Base-by-base conservation (phyloP, 2,888 invertebrate species). In the Troides oblongomaculatus region DNA sequence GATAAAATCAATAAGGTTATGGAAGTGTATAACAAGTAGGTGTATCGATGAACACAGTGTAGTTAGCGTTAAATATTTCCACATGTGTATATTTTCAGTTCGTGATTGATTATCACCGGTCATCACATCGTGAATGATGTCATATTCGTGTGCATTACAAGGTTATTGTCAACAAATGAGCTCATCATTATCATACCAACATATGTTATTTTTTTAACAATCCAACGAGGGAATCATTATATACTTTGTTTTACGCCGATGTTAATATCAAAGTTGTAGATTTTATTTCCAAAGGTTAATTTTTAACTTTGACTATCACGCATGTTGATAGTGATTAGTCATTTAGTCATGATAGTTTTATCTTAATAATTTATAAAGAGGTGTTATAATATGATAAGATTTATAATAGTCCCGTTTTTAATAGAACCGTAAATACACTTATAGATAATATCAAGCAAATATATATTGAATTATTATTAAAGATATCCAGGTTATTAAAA, bases 91-190 rank as follows among this genome's bases (percentile, higher is more conserved):
- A 79, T 81, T 76, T 78, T 77, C 79, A 77, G 75, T 79, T 82
- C 78, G 74, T 81, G 80, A 79, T 80, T 81, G 80, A 83, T 84
- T 83, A 83, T 74, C 73, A 76, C 74, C 70, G 72, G 72, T 74
- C 73, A 73, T 82, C 81, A 78, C 77, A 76, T 74, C 67, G 67
- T 58, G 75, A 73, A 81, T 90, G 90, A 90, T 89, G 90, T 91
- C 89, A 91, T 85, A 75, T 80, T 76, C 78, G 77, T 81, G 81
- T 70, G 69, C 66, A 66, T 10, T 81, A 81, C 89, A 90, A 90
- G 90, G 91, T 85, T 87, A 87, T 73, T 86, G 87, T 88, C 88
- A 88, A 89, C 83, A 86, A 82, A 84, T 90, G 89, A 92, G 80
- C 85, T 92, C 91, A 91, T 84, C 90, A 81, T 86, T 86, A 84